Evolutionary conservation across 2,888 invertebrate species (phyloP), one percentile per base, ranked within the genome.

Genomic region (Heliconius aoede): DNA sequence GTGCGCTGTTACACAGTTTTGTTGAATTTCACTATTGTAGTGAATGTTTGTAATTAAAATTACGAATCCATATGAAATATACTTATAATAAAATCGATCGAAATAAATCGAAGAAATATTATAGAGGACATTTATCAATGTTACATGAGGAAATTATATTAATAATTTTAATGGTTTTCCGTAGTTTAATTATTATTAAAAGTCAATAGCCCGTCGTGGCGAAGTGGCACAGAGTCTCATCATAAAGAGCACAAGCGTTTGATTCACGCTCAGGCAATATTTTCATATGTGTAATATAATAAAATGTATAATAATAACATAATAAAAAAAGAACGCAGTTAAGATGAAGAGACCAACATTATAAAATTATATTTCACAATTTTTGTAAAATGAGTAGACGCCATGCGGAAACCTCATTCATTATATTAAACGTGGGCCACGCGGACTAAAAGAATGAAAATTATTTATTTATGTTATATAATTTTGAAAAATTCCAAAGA

Each of bases 401-500:
- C 11, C n/a, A 4, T 9, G n/a, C 55, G 55, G n/a, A 55, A n/a
- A n/a, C n/a, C 11, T n/a, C n/a, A 55, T 13, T n/a, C 30, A 18
- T 40, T 24, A 72, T 64, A 75, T 64, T 71, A 58, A 72, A 72
- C 46, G 51, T 55, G 62, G 26, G 30, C 9, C 26, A 68, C 24
- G 36, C 32, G 4, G 1, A 24, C 24, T 21, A 71, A 76, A 72
- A 74, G 60, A 78, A 78, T 73, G 51, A 55, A 77, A 74, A 67
- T 46, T 72, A 72, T 72, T n/a, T n/a, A n/a, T n/a, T n/a, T n/a
- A n/a, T n/a, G n/a, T n/a, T 55, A 64, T 60, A 61, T 51, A 26
- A 61, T 62, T 69, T 30, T 72, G 72, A 72, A 67, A 58, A 62
- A 30, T 65, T 58, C 30, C 72, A 78, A 78, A 79, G 78, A 79